Evolutionary conservation across 2,888 invertebrate genomes (phyloP), one percentile per base, ranked within the genome.

Genomic region (Endomychus coccineus): DNA sequence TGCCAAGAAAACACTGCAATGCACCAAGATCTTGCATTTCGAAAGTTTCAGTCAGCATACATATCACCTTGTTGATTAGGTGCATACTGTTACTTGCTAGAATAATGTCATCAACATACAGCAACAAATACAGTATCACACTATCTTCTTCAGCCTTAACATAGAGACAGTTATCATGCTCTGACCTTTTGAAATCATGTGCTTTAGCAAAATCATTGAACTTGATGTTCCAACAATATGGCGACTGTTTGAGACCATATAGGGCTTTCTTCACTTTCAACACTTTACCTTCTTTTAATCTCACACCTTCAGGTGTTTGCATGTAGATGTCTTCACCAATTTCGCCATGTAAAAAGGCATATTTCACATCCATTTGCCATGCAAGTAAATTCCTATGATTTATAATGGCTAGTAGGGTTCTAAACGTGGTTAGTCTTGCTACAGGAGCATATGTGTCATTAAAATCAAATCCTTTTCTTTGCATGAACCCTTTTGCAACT

Each of bases 381-480:
- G 23, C 16, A 16, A 11, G 9, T 14, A 40, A 27, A 32, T 39
- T 30, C 25, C 36, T 36, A 19, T 34, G 9, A 33, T 34, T 27
- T 9, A 25, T 19, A 21, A 39, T 15, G 24, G 34, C 22, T n/a
- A 34, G 19, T 16, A 39, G 19, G 23, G 21, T 39, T 21, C 34
- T 40, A 17, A 39, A 11, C 11, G 35, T 39, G 13, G 35, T 16
- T 16, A 42, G 23, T 27, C 39, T 34, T 7, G 39, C 39, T 16
- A 40, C 40, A 16, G 40, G 36, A 16, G 38, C 38, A 14, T 22
- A 40, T 15, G 48, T 56, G 44, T 58, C 51, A 27, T 49, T 40
- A 39, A 48, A 53, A 31, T 56, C 54, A 7, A 38, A 29, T 4
- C 52, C 52, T 40, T 40, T 17, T 16, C 27, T 34, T 44, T 54